Evolutionary conservation across 2,888 invertebrate genomes (phyloP), one percentile per base, ranked within the genome.

Genomic region (Ormia ochracea): DNA sequence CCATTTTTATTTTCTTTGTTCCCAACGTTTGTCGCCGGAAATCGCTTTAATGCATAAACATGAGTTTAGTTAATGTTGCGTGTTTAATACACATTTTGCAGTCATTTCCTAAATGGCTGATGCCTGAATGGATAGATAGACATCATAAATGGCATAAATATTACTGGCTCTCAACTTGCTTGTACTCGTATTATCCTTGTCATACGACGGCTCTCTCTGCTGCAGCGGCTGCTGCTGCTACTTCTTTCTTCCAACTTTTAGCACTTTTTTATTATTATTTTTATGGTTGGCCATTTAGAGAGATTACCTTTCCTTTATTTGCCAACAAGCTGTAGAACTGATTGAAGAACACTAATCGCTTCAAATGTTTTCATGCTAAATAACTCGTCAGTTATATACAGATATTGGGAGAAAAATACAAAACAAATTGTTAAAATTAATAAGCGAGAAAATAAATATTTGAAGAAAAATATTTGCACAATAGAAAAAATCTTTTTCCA

Each of bases 1-100:
- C 3, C 21, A 19, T 2, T 45, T 10, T 9, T 23, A n/a, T 48
- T 2, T 4, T 17, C 17, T 19, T 12, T 36, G 6, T 43, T 43
- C 4, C 12, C 9, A 1, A 1, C n/a, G 23, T 23, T 19, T 12
- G 12, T 23, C 23, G n/a, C n/a, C n/a, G n/a, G 19, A 17, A 52
- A 9, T 2, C 5, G 28, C 26, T 43, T 26, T 19, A 17, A 21
- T 61, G 61, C 19, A 45, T n/a, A 2, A 33, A 9, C 19, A 17
- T n/a, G 23, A 19, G 50, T 9, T 41, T 14, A 66, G 66, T 68
- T 80, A 76, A 76, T 80, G 76, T 76, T 72, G 76, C 80, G 56
- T 80, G 76, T 72, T 76, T 56, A 76, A 72, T 72, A 68, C 31
- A 72, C 70, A 75, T 80, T 80, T 72, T 54, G 70, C 33, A 61